These are phyloP conservation scores for Iguana delicatissima DNA, from an alignment of 2,797 vertebrate genomes.

Conservation along the genomic window DNA sequence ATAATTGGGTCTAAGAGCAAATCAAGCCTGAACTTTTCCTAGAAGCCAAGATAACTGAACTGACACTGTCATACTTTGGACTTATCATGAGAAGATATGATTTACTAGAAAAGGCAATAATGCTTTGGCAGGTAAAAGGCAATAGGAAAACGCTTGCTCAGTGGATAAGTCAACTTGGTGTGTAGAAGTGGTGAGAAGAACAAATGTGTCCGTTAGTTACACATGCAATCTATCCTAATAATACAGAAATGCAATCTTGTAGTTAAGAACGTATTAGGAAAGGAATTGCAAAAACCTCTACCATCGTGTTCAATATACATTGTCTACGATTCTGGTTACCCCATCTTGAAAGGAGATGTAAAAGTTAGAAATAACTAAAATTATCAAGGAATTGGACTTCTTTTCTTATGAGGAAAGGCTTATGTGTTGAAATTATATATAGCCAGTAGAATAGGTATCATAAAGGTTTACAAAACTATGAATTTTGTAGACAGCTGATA, in stretches of 20 bases:
- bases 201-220: neutral
- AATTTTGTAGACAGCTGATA: neutral
- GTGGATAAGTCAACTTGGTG: neutral
- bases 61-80: too few relatives aligned
- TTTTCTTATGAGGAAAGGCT: neutral
- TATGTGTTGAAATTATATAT: neutral
- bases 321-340: neutral
- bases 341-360: neutral
- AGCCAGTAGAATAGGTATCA: neutral
- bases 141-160: neutral
- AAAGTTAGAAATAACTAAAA: neutral
- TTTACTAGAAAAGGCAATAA: too few relatives aligned
- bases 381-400: neutral
- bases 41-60: too few relatives aligned
- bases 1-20: too few relatives aligned
- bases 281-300: constrained; percentile 12
- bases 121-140: too few relatives aligned
- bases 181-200: neutral
- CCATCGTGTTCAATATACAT: neutral
- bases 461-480: neutral
- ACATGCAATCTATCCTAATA: neutral
- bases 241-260: neutral
- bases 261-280: neutral
- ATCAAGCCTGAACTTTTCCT: too few relatives aligned
- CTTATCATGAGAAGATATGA: too few relatives aligned